phyloP scores from a whole-genome alignment of 92 coral and sea anemone species.

The Phenganax marumi region DNA sequence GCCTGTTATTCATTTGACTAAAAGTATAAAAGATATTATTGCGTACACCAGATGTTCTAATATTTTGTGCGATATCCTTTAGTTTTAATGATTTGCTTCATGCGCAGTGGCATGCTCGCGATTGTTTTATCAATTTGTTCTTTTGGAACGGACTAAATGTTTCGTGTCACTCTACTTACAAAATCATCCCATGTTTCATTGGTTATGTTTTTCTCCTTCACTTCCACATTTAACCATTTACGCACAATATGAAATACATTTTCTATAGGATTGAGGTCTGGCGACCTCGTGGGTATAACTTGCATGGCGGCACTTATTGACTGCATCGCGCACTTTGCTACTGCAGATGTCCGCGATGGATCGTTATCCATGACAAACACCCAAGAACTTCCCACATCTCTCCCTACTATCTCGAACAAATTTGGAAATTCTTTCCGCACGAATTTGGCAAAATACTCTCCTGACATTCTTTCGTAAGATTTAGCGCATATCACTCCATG shows the following conservation, averaged over 20 bases:
- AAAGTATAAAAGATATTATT: neutral
- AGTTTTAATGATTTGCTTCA: conserved; percentile 14
- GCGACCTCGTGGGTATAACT: neutral
- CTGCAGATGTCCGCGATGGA: no score
- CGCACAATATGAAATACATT: neutral
- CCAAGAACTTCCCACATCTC: no score
- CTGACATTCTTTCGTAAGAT: no score
- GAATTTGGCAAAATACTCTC: no score
- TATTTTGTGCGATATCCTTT: conserved; percentile 13
- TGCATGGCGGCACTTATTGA: neutral
- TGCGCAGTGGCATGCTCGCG: neutral
- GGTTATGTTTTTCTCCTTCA: neutral
- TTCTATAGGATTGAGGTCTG: neutral
- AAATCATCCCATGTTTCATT: conserved; percentile 19
- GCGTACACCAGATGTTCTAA: neutral
- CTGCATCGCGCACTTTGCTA: no score
- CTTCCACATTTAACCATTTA: conserved; percentile 2
- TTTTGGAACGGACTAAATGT: conserved; percentile 19
- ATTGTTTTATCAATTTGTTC: conserved; percentile 11
- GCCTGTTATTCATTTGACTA: no score
- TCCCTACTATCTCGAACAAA: no score
- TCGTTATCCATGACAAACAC: no score
- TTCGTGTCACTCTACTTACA: neutral
- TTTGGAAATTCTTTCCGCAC: no score
- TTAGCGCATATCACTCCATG: no score